phyloP scores from a whole-genome alignment of 2,797 vertebrate species.

The Betta splendens region DNA sequence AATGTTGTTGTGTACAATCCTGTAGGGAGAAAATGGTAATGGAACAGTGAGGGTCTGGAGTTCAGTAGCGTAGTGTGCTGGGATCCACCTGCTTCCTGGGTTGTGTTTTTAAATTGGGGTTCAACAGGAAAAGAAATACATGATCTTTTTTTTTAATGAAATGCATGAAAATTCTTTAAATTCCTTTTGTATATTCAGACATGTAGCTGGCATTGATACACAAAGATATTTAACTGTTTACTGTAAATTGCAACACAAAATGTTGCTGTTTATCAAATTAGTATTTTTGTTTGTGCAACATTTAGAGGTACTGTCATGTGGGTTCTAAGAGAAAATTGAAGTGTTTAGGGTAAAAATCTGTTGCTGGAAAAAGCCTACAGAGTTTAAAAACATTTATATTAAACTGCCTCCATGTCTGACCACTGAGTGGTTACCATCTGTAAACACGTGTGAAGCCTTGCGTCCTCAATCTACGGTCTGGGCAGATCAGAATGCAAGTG shows the following conservation, averaged over 20 bases:
- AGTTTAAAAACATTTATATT: constrained; percentile 10
- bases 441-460: constrained; percentile 43
- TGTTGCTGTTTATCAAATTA: not conserved
- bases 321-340: no score
- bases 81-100: constrained; percentile 4
- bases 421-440: constrained; percentile 44
- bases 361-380: constrained; percentile 3
- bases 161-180: no score
- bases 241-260: not conserved
- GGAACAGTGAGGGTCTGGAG: not conserved
- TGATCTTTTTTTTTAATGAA: no score
- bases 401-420: constrained; percentile 33
- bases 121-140: no score
- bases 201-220: constrained; percentile 10
- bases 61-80: constrained; percentile 6
- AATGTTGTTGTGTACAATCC: not conserved
- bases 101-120: not conserved
- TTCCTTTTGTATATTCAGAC: no score
- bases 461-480: constrained; percentile 49
- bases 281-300: no score
- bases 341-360: no score
- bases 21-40: not conserved
- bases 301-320: no score
- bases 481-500: constrained; percentile 51
- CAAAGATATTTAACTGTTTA: constrained; percentile 17